Percentiles rank a stretch among this genome's conserved stretches.
These are phyloP conservation scores for Fragum whitleyi DNA, from an alignment of 2,888 invertebrate genomes.

Conservation along the genomic window DNA sequence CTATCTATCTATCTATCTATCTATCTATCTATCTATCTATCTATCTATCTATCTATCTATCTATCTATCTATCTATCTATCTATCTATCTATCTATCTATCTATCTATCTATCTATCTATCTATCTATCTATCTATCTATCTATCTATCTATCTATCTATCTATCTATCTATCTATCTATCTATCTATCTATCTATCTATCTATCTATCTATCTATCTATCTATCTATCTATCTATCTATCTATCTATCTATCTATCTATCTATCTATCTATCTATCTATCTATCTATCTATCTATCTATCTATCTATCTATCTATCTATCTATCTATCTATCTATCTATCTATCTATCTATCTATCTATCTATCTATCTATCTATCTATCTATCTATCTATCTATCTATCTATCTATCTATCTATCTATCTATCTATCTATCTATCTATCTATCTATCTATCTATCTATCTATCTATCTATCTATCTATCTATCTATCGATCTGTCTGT, in stretches of 20 bases:
- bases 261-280: conserved; percentile 5
- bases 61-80: conserved; percentile 7
- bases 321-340: background rate
- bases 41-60: conserved; percentile 7
- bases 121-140: conserved; percentile 9
- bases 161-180: conserved; percentile 7
- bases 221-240: conserved; percentile 7
- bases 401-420: background rate
- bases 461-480: conserved; percentile 5
- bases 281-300: background rate
- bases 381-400: conserved; percentile 7
- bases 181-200: conserved; percentile 7
- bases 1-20: conserved; percentile 9
- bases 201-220: conserved; percentile 9
- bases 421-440: conserved; percentile 9
- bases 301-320: background rate
- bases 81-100: conserved; percentile 9
- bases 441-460: conserved; percentile 9
- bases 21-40: conserved; percentile 9
- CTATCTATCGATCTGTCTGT: background rate
- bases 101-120: conserved; percentile 9
- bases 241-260: conserved; percentile 7
- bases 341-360: conserved; percentile 6
- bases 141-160: conserved; percentile 6
- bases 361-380: conserved; percentile 9